Evolutionary conservation across 2,888 invertebrate genomes (phyloP).

Genomic region (Zonitis immaculata): DNA sequence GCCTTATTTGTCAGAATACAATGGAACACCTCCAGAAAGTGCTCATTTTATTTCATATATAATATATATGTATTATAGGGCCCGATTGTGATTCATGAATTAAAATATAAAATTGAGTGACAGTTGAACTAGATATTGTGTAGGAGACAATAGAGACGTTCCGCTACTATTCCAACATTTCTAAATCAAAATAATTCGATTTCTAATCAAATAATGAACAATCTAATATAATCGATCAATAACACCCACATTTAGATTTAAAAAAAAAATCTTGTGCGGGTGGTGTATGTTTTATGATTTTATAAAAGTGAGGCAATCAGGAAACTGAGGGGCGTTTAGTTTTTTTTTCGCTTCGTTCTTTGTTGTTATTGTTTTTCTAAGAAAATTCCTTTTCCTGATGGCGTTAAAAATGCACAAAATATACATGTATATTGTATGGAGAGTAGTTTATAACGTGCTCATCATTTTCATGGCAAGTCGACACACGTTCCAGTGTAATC

Average conservation of each 20-base stretch:
- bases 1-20: constrained; percentile 31
- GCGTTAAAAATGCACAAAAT: neutral
- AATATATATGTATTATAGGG: no score
- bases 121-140: constrained; percentile 19
- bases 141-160: constrained; percentile 20
- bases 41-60: constrained; percentile 25
- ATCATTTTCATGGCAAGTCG: constrained; percentile 23
- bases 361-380: no score
- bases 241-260: no score
- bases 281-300: no score
- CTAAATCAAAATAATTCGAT: no score
- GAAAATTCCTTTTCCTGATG: neutral
- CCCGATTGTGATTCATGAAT: constrained; percentile 29
- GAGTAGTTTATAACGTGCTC: constrained; percentile 9
- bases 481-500: constrained; percentile 40
- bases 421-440: no score
- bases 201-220: neutral
- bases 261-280: no score
- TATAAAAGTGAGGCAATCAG: neutral
- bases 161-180: neutral
- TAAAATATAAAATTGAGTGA: constrained; percentile 22
- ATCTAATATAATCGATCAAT: neutral
- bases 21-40: constrained; percentile 31
- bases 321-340: neutral
- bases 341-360: no score